Percentiles rank a stretch among this genome's conserved stretches.
Conservation (phyloP, 2,888 invertebrate genomes). For the Patella depressa region DNA sequence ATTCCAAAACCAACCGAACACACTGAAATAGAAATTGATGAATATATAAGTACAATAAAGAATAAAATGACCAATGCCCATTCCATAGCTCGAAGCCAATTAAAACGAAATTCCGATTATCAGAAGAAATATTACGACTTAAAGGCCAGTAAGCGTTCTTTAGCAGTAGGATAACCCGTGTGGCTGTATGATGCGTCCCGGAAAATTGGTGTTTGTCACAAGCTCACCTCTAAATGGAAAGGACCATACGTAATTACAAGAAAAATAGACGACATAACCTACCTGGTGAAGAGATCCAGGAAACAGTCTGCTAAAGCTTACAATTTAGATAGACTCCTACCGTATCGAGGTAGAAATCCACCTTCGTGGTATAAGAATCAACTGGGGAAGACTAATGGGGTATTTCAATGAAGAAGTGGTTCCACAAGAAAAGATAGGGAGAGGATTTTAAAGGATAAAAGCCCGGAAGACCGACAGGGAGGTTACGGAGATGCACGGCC, state of each 20-base stretch:
- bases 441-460: background rate
- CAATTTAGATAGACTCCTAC: conserved; percentile 28
- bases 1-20: no score
- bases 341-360: conserved; percentile 27
- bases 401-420: no score
- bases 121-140: conserved; percentile 29
- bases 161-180: conserved; percentile 19
- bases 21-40: conserved; percentile 19
- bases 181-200: conserved; percentile 29
- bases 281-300: conserved; percentile 28
- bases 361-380: conserved; percentile 24
- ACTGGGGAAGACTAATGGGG: no score
- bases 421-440: no score
- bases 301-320: conserved; percentile 25
- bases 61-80: background rate
- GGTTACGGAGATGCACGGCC: background rate
- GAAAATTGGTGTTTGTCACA: conserved; percentile 30
- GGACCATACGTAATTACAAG: conserved; percentile 30
- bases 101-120: background rate
- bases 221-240: conserved; percentile 31
- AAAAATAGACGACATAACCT: conserved; percentile 30
- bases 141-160: conserved; percentile 14
- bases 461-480: background rate
- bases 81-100: background rate
- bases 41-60: background rate